Base-by-base conservation (phyloP, 2,888 invertebrate species). In the Darwinula stevensoni region DNA sequence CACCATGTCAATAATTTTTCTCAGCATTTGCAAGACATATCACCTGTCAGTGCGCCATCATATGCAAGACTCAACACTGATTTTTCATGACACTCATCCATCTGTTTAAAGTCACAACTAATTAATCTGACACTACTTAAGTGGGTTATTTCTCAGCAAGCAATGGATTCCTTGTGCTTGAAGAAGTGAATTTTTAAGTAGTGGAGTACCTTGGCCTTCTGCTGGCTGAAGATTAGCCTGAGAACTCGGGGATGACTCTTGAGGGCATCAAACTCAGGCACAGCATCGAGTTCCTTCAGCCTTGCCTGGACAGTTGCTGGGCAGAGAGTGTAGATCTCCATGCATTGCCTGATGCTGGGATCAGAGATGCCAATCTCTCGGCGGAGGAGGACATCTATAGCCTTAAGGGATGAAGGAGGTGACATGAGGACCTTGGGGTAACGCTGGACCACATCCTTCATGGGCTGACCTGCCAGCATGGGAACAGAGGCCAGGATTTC, bases 381-480 rank as follows among this genome's bases (percentile, higher is more conserved):
- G 45, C 57, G 51, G 27, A 57, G 38, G 14, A 68, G 44, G 13
- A 62, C 48, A 36, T 57, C 56, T n/a, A n/a, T n/a, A n/a, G n/a
- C n/a, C n/a, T n/a, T n/a, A n/a, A n/a, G n/a, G n/a, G n/a, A n/a
- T n/a, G n/a, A n/a, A 35, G 60, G 58, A 31, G 60, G 53, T 32
- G 62, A 58, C 50, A 61, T 63, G 31, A 67, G 47, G 38, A 72
- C 57, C 38, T 62, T 64, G 9, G 71, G 72, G 41, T 61, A 57
- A 14, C 45, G 46, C 41, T 46, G 52, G 18, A 66, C 54, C 17
- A 58, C 57, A 11, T 57, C 53, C 34, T 51, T 50, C 30, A 68
- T 57, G 39, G 63, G 56, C 2, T 59, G 41, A 0, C 61, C 64
- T 31, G 57, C 60, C 18, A 67, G 45, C 1, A 47, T 49, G 2